Base-by-base conservation (phyloP, 1,140 invertebrate genomes). In the Nymphalis io region DNA sequence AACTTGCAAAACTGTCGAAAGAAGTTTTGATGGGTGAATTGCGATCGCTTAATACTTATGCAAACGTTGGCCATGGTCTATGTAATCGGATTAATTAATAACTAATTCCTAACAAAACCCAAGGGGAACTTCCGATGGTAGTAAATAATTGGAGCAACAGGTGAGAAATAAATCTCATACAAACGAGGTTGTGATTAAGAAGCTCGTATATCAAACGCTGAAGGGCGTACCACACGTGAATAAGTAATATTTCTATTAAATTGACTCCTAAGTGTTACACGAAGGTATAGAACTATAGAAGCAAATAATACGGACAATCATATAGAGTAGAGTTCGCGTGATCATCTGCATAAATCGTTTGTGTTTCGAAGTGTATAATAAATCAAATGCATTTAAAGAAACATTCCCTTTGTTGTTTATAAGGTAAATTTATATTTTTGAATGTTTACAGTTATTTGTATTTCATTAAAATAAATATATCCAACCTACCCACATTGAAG, bases 111-210 rank as follows among this genome's bases (percentile, higher is more conserved):
- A 73, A 68, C 70, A 60, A 69, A 72, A 62, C 68, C 68, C 60
- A 68, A 82, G 74, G 83, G 72, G 68, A 80, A 84, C 82, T 84
- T 82, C 79, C 74, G 78, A 83, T 87, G 81, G 79, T 20, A 51
- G 46, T 85, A 83, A 89, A 84, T 88, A 88, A 86, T 87, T 87
- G 79, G 79, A 80, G 79, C 79, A 89, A 87, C 83, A 84, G 80
- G 84, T 89, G 81, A 78, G 75, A 66, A 73, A 88, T 85, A 85
- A 86, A 89, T 87, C 81, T 86, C 72, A 61, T 61, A 84, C 80
- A 74, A 80, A 86, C 78, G 78, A 82, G 78, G 60, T 70, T 70
- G 72, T 83, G 84, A 88, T 87, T 87, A 88, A 84, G 80, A 88
- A 84, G 74, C 62, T 76, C 68, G 79, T 88, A 84, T 80, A 85